These are phyloP conservation scores for Leucosticte australis DNA, from an alignment of 2,113 vertebrate genomes.

Conservation along the genomic window DNA sequence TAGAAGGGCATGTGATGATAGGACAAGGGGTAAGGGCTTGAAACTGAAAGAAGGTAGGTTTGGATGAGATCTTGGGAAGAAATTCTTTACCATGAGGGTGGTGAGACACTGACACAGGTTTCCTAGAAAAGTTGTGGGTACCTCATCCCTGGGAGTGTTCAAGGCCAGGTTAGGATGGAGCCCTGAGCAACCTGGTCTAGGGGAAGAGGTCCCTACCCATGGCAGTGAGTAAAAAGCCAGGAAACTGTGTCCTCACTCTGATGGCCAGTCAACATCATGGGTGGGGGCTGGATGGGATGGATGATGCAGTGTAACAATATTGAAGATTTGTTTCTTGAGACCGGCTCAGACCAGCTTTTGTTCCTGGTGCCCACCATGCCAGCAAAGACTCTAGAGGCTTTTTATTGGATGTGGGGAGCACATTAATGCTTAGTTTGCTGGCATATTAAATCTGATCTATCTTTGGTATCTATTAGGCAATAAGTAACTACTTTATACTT, in stretches of 20 bases:
- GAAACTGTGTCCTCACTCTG: accelerated
- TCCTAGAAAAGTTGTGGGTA: not conserved
- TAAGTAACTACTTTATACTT: not conserved
- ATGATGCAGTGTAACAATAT: not conserved
- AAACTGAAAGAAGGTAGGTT: not conserved
- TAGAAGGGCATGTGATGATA: not conserved
- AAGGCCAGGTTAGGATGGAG: not conserved
- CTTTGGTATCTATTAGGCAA: not conserved
- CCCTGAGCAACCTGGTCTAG: not conserved
- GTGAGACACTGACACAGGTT: not conserved
- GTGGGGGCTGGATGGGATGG: not conserved
- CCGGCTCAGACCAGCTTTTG: not conserved
- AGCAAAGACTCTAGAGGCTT: not conserved
- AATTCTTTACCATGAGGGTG: not conserved
- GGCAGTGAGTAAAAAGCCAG: not conserved
- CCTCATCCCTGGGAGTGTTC: not conserved
- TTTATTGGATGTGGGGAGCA: not conserved
- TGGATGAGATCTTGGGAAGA: not conserved
- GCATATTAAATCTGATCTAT: not conserved
- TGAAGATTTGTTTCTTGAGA: not conserved
- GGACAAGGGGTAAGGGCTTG: not conserved
- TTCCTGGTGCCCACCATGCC: not conserved
- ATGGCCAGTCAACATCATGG: not conserved
- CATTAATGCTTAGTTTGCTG: not conserved
- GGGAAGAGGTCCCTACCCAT: not conserved